Evolutionary conservation across 2,797 vertebrate species (phyloP).

Genomic region (Vespertilio murinus): DNA sequence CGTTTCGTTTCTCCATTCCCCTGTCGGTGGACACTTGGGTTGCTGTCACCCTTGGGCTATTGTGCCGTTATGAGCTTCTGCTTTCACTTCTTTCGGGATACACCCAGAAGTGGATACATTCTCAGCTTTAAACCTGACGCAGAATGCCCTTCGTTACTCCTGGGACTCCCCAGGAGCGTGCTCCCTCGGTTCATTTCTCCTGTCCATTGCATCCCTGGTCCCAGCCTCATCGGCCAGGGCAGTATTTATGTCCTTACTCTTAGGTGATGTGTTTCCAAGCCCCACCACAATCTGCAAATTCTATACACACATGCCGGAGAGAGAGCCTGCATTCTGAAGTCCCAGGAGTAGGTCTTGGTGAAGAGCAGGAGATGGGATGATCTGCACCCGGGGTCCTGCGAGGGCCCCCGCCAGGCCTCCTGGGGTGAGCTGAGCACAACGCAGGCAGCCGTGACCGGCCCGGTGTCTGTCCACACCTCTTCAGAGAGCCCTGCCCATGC

Average conservation of each 20-base stretch:
- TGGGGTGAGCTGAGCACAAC: background rate
- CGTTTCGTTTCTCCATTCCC: background rate
- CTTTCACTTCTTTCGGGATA: background rate
- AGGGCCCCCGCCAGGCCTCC: background rate
- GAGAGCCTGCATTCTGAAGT: background rate
- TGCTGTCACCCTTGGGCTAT: background rate
- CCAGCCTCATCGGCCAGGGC: background rate
- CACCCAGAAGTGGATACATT: background rate
- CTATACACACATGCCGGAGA: background rate
- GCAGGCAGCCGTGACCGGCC: background rate
- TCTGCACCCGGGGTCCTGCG: background rate
- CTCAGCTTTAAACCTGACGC: background rate
- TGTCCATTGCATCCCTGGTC: background rate
- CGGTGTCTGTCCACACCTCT: background rate
- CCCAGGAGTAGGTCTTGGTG: background rate
- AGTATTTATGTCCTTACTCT: too few species aligned
- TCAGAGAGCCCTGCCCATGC: background rate
- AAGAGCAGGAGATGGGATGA: background rate
- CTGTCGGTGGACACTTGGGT: rapidly evolving
- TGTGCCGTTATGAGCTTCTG: background rate
- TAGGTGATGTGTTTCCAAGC: background rate
- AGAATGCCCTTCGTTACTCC: background rate
- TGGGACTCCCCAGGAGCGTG: background rate
- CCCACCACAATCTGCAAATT: background rate
- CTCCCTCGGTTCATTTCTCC: background rate